These are phyloP conservation scores for Clytia hemisphaerica DNA, from an alignment of 30 jellyfish, hydroid and myxozoan genomes.

Conservation along the genomic window DNA sequence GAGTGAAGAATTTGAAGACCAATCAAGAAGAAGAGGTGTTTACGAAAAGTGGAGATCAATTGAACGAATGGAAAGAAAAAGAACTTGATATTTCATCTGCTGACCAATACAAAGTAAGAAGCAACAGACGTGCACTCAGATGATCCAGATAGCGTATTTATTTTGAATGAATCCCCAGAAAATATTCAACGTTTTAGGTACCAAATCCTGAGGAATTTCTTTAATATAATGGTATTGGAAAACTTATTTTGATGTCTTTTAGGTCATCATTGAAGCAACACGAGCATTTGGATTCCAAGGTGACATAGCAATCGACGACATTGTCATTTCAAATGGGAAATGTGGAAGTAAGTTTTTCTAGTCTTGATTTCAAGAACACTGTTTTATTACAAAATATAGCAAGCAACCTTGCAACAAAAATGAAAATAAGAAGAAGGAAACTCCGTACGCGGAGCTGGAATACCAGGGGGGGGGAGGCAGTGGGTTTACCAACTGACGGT, in stretches of 20 bases:
- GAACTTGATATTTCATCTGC: slow-evolving; percentile 1
- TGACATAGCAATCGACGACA: slow-evolving; percentile 63
- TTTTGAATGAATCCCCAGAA: not conserved
- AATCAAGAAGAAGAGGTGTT: not conserved
- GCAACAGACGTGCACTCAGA: not conserved
- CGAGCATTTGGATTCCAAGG: slow-evolving; percentile 55
- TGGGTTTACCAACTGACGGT: no score
- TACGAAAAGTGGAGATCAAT: slow-evolving; percentile 48
- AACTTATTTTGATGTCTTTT: not conserved
- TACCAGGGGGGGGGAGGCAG: no score
- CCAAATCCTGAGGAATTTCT: not conserved
- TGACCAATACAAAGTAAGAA: slow-evolving; percentile 3
- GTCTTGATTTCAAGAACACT: not conserved
- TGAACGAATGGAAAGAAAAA: slow-evolving; percentile 38
- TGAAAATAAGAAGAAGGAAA: no score
- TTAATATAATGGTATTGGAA: not conserved
- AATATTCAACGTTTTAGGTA: not conserved
- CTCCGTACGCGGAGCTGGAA: no score
- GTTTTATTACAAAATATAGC: not conserved
- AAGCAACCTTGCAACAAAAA: no score
- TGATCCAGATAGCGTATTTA: not conserved
- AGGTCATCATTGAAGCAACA: slow-evolving; percentile 40
- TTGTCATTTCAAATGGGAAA: slow-evolving; percentile 12
- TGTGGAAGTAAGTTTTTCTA: slow-evolving; percentile 1
- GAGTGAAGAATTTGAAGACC: slow-evolving; percentile 9